phyloP scores from a whole-genome alignment of 1,140 invertebrate species.

The Achatina immaculata region DNA sequence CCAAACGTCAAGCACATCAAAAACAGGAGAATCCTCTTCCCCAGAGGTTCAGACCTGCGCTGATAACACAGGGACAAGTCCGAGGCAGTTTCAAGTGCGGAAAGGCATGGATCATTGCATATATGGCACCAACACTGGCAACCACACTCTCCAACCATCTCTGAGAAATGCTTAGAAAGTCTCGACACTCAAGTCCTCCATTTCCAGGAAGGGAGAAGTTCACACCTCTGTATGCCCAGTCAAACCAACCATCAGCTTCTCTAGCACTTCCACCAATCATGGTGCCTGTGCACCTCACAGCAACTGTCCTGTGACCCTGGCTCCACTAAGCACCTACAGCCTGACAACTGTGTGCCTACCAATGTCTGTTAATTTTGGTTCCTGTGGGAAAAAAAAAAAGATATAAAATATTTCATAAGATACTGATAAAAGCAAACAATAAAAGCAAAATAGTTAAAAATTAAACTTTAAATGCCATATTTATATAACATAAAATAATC shows the following conservation, averaged over 20 bases:
- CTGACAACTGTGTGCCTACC: not conserved
- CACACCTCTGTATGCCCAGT: conserved; percentile 86
- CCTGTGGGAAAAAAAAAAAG: not conserved
- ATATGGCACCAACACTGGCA: conserved; percentile 47
- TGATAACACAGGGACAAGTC: conserved; percentile 24
- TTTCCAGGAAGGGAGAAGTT: conserved; percentile 79
- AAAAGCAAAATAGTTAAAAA: too few relatives aligned
- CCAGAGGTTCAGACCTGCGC: conserved; percentile 35
- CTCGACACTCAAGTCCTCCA: conserved; percentile 63
- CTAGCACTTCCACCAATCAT: not conserved
- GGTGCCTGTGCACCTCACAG: not conserved
- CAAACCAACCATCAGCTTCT: conserved; percentile 38
- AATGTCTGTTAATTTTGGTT: not conserved
- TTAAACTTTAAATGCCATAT: too few relatives aligned
- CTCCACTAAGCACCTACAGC: not conserved
- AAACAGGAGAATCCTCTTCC: conserved; percentile 57
- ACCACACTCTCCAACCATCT: conserved; percentile 59
- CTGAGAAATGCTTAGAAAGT: conserved; percentile 58
- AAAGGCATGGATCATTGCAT: conserved; percentile 45
- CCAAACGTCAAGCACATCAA: conserved; percentile 81
- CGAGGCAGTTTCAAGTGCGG: conserved; percentile 45
- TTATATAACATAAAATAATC: too few relatives aligned
- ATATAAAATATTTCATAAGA: too few relatives aligned
- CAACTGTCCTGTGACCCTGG: not conserved
- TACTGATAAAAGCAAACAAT: too few relatives aligned